These are phyloP conservation scores for Phenganax subtilis DNA, from an alignment of 92 coral and sea anemone species.

Conservation along the genomic window DNA sequence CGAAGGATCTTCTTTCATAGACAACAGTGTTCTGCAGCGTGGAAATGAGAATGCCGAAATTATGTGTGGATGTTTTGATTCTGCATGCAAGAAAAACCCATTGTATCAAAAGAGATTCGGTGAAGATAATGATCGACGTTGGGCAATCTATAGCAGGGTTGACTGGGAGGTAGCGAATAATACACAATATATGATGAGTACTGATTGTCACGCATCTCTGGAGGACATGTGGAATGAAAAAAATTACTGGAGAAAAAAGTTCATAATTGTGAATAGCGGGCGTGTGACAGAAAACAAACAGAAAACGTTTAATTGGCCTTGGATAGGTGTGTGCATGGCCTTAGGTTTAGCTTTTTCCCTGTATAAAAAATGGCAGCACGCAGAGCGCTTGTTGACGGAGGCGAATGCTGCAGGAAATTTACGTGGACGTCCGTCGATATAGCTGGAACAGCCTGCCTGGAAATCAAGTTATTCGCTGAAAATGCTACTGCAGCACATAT, in stretches of 20 bases:
- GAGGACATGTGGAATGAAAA: not conserved
- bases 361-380: not conserved
- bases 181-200: not conserved
- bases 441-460: no score
- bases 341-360: not conserved
- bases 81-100: not conserved
- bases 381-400: not conserved
- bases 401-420: not conserved
- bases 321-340: not conserved
- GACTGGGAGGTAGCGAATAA: not conserved
- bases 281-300: not conserved
- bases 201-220: not conserved
- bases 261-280: not conserved
- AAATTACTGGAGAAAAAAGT: not conserved
- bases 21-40: not conserved
- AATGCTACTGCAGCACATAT: no score
- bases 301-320: not conserved
- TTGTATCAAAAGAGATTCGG: conserved; percentile 7
- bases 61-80: conserved; percentile 17
- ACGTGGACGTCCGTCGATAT: no score
- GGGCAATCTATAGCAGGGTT: not conserved
- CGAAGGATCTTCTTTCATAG: not conserved
- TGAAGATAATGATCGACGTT: conserved; percentile 21
- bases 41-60: not conserved
- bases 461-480: no score